phyloP scores from a whole-genome alignment of 2,888 invertebrate genomes.

The Drosophila barbarae region DNA sequence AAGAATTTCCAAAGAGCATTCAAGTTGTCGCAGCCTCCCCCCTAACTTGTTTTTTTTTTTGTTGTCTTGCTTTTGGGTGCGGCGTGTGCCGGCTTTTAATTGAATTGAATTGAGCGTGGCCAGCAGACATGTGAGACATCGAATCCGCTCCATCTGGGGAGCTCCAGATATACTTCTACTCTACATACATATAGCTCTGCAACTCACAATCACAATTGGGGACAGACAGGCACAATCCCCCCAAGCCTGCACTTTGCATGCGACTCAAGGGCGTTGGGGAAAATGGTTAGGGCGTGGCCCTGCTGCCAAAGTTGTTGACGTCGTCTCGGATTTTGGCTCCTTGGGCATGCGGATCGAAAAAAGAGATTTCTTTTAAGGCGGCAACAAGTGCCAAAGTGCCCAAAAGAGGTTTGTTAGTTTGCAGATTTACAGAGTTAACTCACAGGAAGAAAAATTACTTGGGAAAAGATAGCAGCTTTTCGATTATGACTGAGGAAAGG shows the following conservation, averaged over 20 bases:
- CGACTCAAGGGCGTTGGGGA: constrained; percentile 34
- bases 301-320: constrained; percentile 42
- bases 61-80: constrained; percentile 37
- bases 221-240: constrained; percentile 30
- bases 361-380: constrained; percentile 21
- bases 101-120: constrained; percentile 59
- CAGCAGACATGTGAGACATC: constrained; percentile 43
- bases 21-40: constrained; percentile 1
- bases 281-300: constrained; percentile 48
- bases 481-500: no score
- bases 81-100: constrained; percentile 52
- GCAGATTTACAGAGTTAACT: constrained; percentile 15
- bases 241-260: constrained; percentile 40
- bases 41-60: constrained; percentile 5
- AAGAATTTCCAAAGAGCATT: constrained; percentile 9
- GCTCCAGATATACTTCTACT: constrained; percentile 18
- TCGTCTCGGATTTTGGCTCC: constrained; percentile 33
- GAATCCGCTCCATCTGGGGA: constrained; percentile 27
- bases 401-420: constrained; percentile 19
- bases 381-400: constrained; percentile 60
- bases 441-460: neutral
- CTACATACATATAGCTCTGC: neutral
- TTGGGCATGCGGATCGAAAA: constrained; percentile 4
- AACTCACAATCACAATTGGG: constrained; percentile 6
- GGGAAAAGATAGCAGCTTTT: neutral